phyloP scores from a whole-genome alignment of 2,113 vertebrate species.

The Mirounga angustirostris region DNA sequence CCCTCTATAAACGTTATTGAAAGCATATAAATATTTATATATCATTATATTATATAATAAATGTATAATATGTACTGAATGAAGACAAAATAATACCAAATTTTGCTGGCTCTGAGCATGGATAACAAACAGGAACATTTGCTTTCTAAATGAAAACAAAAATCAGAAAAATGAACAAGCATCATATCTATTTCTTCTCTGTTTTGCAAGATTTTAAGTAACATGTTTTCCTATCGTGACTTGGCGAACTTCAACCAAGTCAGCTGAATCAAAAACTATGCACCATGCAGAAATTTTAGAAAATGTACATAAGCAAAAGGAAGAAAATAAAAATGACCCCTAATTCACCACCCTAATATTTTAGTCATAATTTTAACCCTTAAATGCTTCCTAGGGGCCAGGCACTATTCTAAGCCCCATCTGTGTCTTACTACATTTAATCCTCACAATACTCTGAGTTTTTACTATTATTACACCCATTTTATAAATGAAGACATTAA shows the following conservation, averaged over 20 bases:
- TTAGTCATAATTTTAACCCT: background rate
- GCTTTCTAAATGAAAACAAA: conserved; percentile 6
- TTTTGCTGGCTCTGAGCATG: background rate
- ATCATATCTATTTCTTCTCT: background rate
- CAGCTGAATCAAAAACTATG: background rate
- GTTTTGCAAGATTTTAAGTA: conserved; percentile 27
- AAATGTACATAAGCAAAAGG: conserved; percentile 48
- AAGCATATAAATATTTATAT: background rate
- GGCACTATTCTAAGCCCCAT: background rate
- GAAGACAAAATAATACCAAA: conserved; percentile 18
- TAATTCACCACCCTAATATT: background rate
- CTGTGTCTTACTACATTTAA: background rate
- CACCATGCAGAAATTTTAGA: background rate
- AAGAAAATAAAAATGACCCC: conserved; percentile 39
- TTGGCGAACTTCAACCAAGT: background rate
- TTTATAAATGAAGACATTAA: conserved; percentile 24
- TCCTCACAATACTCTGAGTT: background rate
- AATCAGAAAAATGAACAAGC: background rate
- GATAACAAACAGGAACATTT: background rate
- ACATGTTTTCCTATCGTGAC: background rate
- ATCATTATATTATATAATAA: background rate
- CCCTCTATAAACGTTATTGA: background rate
- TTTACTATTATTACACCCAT: background rate
- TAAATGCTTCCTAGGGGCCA: background rate
- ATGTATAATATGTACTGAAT: background rate